Evolutionary conservation across 1,140 invertebrate species (phyloP), one percentile per base, ranked within the genome.

Genomic region (Ceratina calcarata): DNA sequence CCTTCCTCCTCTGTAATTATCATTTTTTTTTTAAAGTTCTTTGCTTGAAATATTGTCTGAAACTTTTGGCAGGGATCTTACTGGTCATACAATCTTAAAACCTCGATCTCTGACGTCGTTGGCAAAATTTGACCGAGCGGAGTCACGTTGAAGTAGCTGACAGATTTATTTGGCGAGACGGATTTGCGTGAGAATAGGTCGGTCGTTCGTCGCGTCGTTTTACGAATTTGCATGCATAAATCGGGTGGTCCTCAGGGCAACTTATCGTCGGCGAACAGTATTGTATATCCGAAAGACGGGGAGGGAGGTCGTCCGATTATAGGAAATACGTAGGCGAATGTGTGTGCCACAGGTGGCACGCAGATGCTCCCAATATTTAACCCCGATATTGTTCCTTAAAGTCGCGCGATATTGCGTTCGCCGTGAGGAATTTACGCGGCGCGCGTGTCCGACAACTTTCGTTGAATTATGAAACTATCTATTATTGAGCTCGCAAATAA

Each of bases 321-420:
- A 76, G 73, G 73, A 60, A 58, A 68, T 76, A 68, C 65, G 65
- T 76, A 68, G 3, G 57, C 22, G 73, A 68, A 76, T 76, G 68
- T 67, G 53, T 76, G 37, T 55, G 73, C 73, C 73, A 76, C 73
- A 76, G 73, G 73, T 76, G 73, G 73, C 73, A 76, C 73, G 10
- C 73, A 76, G 64, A 68, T 76, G 73, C 73, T 60, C 32, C 37
- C 64, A 67, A 75, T 75, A 75, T 75, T 75, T 75, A 75, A 67
- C 73, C 32, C 51, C 64, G 64, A 68, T 76, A 76, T 76, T 76
- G 73, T 76, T 76, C 73, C 64, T 75, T 75, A 75, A 68, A 76
- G 73, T 76, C 64, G 22, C 53, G 32, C 7, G 64, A 76, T 67
- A 76, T 76, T 76, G 37, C 73, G 2, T 32, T 20, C 32, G 3